Evolutionary conservation across 2,888 invertebrate species (phyloP).

Genomic region (Nomada ruficornis): DNA sequence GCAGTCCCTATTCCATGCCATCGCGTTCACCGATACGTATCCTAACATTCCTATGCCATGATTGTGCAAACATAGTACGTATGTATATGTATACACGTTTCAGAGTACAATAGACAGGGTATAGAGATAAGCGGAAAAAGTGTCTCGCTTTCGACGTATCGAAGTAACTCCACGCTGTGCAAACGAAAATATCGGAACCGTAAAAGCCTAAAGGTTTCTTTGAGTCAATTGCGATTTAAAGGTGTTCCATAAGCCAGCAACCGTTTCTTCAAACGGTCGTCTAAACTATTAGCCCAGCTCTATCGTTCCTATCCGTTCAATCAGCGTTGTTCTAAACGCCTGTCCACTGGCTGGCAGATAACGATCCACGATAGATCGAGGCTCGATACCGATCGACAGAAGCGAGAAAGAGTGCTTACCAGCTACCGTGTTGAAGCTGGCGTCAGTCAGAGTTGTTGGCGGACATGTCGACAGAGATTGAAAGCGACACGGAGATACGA

Average conservation of each 20-base stretch:
- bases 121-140: neutral
- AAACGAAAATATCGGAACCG: neutral
- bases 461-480: slow-evolving; percentile 63
- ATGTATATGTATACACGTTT: too few relatives aligned
- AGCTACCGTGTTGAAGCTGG: slow-evolving; percentile 61
- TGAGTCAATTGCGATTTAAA: too few relatives aligned
- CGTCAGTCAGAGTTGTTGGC: slow-evolving; percentile 56
- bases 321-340: slow-evolving; percentile 51
- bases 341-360: slow-evolving; percentile 52
- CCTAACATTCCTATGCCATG: slow-evolving; percentile 9
- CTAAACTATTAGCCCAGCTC: slow-evolving; percentile 47
- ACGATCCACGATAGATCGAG: slow-evolving; percentile 59
- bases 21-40: neutral
- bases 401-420: slow-evolving; percentile 58
- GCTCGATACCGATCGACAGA: slow-evolving; percentile 64
- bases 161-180: neutral
- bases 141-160: neutral
- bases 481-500: slow-evolving; percentile 62
- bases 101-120: neutral
- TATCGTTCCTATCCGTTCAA: slow-evolving; percentile 41
- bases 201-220: neutral
- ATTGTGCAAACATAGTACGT: neutral
- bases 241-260: too few relatives aligned
- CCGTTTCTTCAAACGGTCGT: slow-evolving; percentile 20
- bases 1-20: too few relatives aligned